A percentile compares a stretch with the other conserved stretches of the same genome.
These are phyloP conservation scores for Etheostoma perlongum DNA, from an alignment of 2,797 vertebrate species.

Conservation along the genomic window DNA sequence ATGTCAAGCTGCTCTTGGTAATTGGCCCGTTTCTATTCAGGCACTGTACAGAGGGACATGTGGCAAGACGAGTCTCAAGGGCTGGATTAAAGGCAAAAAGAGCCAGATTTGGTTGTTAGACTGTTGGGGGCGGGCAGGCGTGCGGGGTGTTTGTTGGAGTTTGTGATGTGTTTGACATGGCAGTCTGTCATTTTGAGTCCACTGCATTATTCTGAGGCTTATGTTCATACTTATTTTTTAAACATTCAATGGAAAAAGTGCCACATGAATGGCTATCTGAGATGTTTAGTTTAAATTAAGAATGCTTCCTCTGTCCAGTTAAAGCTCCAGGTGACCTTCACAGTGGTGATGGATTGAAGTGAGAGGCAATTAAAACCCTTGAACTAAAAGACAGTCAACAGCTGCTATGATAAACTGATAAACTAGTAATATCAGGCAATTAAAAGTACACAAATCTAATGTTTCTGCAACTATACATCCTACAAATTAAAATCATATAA, in stretches of 20 bases:
- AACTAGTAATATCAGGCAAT: not conserved
- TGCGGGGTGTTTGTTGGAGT: not conserved
- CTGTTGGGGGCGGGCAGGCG: not conserved
- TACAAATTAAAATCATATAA: too few relatives aligned
- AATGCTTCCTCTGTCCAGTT: not conserved
- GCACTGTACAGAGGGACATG: conserved; percentile 35
- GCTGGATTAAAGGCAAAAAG: conserved; percentile 42
- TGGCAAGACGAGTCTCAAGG: conserved; percentile 45
- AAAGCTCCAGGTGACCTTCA: not conserved
- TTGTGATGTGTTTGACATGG: conserved; percentile 34
- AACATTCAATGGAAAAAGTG: conserved; percentile 6
- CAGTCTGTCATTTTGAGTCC: conserved; percentile 17
- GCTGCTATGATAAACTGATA: not conserved
- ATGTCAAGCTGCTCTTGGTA: conserved; percentile 62
- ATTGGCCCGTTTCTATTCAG: conserved; percentile 67
- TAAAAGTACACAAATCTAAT: not conserved
- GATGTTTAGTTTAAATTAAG: not conserved
- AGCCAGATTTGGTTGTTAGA: conserved; percentile 39
- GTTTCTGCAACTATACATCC: not conserved
- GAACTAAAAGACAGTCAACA: not conserved
- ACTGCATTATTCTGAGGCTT: not conserved
- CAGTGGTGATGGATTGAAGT: not conserved
- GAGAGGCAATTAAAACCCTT: not conserved
- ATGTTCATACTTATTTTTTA: conserved; percentile 9
- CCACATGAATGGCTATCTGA: not conserved